Base-by-base conservation (phyloP, 2,888 invertebrate genomes). In the Andricus curvator region DNA sequence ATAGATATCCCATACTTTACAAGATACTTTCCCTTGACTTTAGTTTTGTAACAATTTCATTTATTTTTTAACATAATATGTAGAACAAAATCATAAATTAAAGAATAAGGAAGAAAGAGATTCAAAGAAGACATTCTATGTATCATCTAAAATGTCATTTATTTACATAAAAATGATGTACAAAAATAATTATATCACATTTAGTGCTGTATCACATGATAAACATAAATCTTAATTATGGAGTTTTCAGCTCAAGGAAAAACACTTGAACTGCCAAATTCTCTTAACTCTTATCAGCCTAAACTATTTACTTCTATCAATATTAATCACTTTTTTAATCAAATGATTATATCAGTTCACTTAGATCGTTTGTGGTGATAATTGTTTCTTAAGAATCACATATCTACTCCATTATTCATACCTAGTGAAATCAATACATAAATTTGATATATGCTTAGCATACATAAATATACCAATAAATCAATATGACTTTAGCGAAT, bases 1-100 rank as follows among this genome's bases (percentile, higher is more conserved):
- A 91, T 88, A 90, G 60, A 60, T 91, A 90, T 86, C 86, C 81
- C 86, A 87, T 88, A 89, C 88, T 89, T 89, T 89, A 89, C 70
- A 51, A 70, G 51, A 70, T 11, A 51, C 29, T 70, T 33, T 70
- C 20, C n/a, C 48, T 70, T 70, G 29, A 89, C 89, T 88, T 87
- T 87, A 87, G 86, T 86, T 87, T 84, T 83, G 80, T 80, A 86
- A 86, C 86, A 84, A 86, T 87, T 87, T 88, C 84, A 86, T 88
- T 88, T 87, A 87, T 85, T 88, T 89, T 88, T 88, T 87, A 89
- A 89, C 87, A 85, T 80, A 48, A 83, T 5, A 13, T 56, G 60
- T 22, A 11, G 0, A 17, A 5, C 0, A 29, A 29, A 9, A 6
- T 11, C 6, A 25, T 29, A 29, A 29, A 64, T 64, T 29, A 64